Evolutionary conservation across 2,797 vertebrate genomes (phyloP).

Genomic region (Paguma larvata): DNA sequence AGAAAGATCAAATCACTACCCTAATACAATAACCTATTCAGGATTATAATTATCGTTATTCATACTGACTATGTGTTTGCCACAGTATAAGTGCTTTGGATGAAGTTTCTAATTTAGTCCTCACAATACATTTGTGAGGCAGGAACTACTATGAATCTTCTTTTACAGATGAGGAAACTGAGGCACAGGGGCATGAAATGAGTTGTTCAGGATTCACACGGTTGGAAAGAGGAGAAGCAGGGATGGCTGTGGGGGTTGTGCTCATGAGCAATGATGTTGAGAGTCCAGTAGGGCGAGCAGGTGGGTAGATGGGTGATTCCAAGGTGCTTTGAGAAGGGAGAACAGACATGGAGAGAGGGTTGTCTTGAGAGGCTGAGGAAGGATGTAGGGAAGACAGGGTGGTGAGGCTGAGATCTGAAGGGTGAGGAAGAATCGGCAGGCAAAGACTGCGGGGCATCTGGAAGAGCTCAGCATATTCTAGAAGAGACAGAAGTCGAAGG

Average conservation of each 20-base stretch:
- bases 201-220: not conserved
- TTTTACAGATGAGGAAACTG: constrained; percentile 7
- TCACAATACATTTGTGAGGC: constrained; percentile 15
- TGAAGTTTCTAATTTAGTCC: not conserved
- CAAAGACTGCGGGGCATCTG: not conserved
- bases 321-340: not conserved
- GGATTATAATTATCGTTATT: not conserved
- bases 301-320: not conserved
- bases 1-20: not conserved
- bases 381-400: not conserved
- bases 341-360: not conserved
- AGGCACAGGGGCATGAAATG: not conserved
- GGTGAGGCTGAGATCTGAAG: not conserved
- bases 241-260: not conserved
- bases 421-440: not conserved
- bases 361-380: not conserved
- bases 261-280: not conserved
- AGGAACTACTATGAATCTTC: not conserved
- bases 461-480: not conserved
- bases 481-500: not conserved
- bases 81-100: not conserved
- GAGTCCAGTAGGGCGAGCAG: not conserved
- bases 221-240: not conserved
- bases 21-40: not conserved
- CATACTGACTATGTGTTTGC: not conserved